These are phyloP conservation scores for Pristionchus fissidentatus DNA, from an alignment of 2,888 invertebrate species.

Conservation along the genomic window DNA sequence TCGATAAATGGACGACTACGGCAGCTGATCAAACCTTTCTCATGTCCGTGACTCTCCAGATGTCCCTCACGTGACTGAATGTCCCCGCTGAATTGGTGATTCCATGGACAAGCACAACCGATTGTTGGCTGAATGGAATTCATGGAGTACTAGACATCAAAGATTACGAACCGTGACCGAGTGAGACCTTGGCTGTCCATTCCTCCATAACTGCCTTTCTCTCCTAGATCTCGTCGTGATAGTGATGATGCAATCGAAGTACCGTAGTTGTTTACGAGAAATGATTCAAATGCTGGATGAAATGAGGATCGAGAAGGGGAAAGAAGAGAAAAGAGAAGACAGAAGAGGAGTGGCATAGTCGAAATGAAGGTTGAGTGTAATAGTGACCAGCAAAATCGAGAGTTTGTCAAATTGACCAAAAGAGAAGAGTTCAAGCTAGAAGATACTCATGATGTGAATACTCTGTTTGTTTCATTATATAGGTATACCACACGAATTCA, in stretches of 20 bases:
- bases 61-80: constrained; percentile 55
- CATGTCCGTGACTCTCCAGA: no score
- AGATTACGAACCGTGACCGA: constrained; percentile 53
- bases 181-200: constrained; percentile 48
- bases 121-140: constrained; percentile 54
- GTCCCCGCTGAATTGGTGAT: constrained; percentile 62
- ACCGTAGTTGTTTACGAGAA: constrained; percentile 56
- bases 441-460: no score
- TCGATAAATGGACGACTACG: no score
- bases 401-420: no score
- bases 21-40: no score
- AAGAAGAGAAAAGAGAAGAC: not conserved
- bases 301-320: not conserved
- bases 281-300: not conserved
- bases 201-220: constrained; percentile 63
- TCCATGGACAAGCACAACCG: constrained; percentile 66
- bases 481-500: no score
- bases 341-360: not conserved
- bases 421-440: no score
- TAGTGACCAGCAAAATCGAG: no score
- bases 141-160: not conserved
- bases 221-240: constrained; percentile 58
- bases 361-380: no score
- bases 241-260: constrained; percentile 52
- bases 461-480: no score